These are phyloP conservation scores for Stictocephala bisonia DNA, from an alignment of 2,888 invertebrate species.

Conservation along the genomic window DNA sequence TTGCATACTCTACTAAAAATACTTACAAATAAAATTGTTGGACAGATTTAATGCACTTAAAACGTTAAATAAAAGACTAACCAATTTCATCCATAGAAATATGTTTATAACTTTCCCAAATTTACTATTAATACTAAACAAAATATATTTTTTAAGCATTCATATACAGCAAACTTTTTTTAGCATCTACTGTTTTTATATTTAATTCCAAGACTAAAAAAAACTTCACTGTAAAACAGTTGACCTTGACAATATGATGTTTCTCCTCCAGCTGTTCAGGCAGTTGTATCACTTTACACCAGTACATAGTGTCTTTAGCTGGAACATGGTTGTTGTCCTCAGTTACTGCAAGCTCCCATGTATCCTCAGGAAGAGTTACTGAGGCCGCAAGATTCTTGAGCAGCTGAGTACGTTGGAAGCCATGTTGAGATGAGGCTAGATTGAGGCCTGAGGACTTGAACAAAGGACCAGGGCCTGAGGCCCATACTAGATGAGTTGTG, in stretches of 20 bases:
- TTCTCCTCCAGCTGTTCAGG: conserved; percentile 73
- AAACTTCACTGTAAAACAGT: too few relatives aligned
- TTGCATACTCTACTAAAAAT: too few relatives aligned
- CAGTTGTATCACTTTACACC: conserved; percentile 90
- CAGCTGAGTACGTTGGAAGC: conserved; percentile 83
- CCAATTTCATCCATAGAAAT: too few relatives aligned
- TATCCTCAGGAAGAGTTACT: conserved; percentile 63
- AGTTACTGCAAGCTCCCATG: conserved; percentile 72
- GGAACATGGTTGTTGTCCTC: conserved; percentile 81
- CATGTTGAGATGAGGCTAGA: conserved; percentile 70
- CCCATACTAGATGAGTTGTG: conserved; percentile 90
- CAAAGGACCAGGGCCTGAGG: conserved; percentile 80
- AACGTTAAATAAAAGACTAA: too few relatives aligned
- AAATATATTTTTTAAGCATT: too few relatives aligned
- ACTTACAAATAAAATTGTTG: too few relatives aligned
- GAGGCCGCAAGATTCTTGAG: conserved; percentile 67
- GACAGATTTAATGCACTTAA: too few relatives aligned
- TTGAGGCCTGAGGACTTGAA: conserved; percentile 75
- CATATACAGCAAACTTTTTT: too few relatives aligned
- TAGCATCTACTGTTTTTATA: too few relatives aligned
- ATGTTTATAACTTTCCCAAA: too few relatives aligned
- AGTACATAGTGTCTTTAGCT: conserved; percentile 91
- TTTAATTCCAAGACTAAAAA: too few relatives aligned
- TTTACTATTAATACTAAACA: too few relatives aligned
- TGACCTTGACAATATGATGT: conserved; percentile 83